phyloP scores from a whole-genome alignment of 2,888 invertebrate species.

The Leptarthrus brevirostris region DNA sequence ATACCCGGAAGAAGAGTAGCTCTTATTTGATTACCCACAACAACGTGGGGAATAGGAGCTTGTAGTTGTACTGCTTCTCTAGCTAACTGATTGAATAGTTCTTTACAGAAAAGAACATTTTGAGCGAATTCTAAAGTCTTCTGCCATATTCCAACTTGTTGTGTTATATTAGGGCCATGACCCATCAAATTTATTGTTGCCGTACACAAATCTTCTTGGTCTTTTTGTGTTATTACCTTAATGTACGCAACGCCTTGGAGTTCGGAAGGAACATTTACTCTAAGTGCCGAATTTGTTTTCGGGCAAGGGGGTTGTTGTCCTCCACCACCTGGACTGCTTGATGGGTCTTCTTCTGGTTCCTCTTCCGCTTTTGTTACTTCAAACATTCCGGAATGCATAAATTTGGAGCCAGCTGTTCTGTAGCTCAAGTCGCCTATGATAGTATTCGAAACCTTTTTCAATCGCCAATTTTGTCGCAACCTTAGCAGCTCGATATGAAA shows the following conservation, averaged over 20 bases:
- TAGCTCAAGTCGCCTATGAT: conserved; percentile 97
- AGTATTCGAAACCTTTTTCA: conserved; percentile 95
- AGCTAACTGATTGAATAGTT: conserved; percentile 92
- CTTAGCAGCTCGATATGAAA: conserved; percentile 92
- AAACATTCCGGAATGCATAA: conserved; percentile 92
- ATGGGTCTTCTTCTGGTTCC: conserved; percentile 66
- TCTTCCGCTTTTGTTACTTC: conserved; percentile 93
- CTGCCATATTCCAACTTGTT: conserved; percentile 84
- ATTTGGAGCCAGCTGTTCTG: conserved; percentile 94
- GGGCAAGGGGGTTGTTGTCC: conserved; percentile 69
- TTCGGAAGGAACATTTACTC: conserved; percentile 93
- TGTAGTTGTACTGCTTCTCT: conserved; percentile 94
- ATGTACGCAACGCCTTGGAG: conserved; percentile 96
- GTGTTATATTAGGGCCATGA: conserved; percentile 77
- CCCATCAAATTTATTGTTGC: conserved; percentile 84
- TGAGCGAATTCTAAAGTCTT: conserved; percentile 96
- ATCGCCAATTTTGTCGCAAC: conserved; percentile 91
- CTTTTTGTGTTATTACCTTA: conserved; percentile 92
- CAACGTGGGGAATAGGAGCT: conserved; percentile 94
- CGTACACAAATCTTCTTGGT: conserved; percentile 90
- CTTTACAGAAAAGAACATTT: conserved; percentile 96
- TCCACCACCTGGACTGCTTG: conserved; percentile 62
- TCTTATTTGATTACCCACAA: conserved; percentile 96
- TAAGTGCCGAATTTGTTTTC: conserved; percentile 79
- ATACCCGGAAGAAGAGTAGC: conserved; percentile 94